These are phyloP conservation scores for Trissolcus japonicus DNA, from an alignment of 2,888 invertebrate genomes.

Conservation along the genomic window DNA sequence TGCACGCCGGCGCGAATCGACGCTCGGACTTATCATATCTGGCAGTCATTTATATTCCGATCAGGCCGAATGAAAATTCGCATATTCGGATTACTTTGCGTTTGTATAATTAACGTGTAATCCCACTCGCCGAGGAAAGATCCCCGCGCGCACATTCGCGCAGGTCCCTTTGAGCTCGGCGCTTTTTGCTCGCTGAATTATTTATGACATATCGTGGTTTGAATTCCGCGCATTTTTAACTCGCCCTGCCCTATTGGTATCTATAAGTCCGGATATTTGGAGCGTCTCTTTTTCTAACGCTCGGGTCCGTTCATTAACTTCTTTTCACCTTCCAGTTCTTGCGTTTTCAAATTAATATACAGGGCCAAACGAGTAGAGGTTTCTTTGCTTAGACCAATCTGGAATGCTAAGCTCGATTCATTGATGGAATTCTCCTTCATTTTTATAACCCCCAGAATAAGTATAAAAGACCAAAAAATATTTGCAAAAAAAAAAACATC, in stretches of 20 bases:
- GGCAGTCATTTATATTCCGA: constrained; percentile 40
- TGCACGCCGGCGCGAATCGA: constrained; percentile 20
- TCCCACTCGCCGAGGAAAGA: no score
- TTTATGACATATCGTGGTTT: constrained; percentile 26
- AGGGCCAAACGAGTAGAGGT: constrained; percentile 12
- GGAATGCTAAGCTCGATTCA: no score
- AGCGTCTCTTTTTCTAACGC: constrained; percentile 28
- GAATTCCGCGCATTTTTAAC: constrained; percentile 23
- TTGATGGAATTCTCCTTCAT: no score
- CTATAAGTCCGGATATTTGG: constrained; percentile 32
- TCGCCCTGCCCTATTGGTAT: background rate
- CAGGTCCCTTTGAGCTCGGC: background rate
- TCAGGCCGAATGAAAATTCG: constrained; percentile 40
- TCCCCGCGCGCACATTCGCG: no score
- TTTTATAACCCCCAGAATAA: no score
- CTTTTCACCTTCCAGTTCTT: constrained; percentile 19
- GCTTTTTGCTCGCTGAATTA: constrained; percentile 21
- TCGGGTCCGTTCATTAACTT: constrained; percentile 22
- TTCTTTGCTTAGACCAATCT: constrained; percentile 7
- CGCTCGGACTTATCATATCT: constrained; percentile 42
- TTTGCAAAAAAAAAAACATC: no score
- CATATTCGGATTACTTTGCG: background rate
- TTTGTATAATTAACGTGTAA: background rate
- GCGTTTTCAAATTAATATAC: constrained; percentile 21
- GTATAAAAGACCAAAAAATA: no score